These are phyloP conservation scores for Calyptomena viridis DNA, from an alignment of 2,113 vertebrate genomes.

Conservation along the genomic window DNA sequence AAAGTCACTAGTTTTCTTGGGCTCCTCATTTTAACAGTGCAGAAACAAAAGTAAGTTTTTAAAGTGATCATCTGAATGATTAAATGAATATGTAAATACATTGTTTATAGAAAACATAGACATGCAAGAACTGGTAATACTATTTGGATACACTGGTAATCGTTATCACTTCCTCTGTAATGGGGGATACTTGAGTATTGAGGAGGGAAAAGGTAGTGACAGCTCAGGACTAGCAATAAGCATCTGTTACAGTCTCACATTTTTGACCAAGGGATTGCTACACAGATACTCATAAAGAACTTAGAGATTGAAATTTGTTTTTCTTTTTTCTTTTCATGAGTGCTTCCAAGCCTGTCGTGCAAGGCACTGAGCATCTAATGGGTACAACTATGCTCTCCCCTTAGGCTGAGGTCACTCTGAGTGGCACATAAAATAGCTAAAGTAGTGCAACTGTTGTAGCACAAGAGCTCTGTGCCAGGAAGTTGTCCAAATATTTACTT, in stretches of 20 bases:
- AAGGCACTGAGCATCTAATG: not conserved
- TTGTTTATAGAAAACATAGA: not conserved
- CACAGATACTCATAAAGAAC: not conserved
- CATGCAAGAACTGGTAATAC: not conserved
- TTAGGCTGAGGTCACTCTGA: not conserved
- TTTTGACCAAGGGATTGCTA: not conserved
- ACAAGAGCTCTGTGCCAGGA: not conserved
- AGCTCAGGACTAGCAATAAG: not conserved
- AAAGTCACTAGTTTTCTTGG: not conserved
- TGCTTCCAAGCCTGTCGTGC: not conserved
- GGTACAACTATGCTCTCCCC: not conserved
- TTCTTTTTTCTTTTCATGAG: not conserved
- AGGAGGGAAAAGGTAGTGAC: not conserved
- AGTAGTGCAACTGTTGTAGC: not conserved
- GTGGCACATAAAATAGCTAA: not conserved
- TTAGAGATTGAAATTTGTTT: not conserved
- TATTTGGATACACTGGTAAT: not conserved
- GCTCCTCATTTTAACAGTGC: not conserved
- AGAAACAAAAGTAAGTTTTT: not conserved
- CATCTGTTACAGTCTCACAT: not conserved
- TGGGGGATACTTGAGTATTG: not conserved
- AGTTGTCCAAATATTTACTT: conserved; percentile 59
- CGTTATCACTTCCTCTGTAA: not conserved
- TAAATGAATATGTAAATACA: not conserved
- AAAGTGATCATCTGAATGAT: not conserved